These are phyloP conservation scores for Colletes gigas DNA, from an alignment of 1,140 invertebrate species.

Conservation along the genomic window DNA sequence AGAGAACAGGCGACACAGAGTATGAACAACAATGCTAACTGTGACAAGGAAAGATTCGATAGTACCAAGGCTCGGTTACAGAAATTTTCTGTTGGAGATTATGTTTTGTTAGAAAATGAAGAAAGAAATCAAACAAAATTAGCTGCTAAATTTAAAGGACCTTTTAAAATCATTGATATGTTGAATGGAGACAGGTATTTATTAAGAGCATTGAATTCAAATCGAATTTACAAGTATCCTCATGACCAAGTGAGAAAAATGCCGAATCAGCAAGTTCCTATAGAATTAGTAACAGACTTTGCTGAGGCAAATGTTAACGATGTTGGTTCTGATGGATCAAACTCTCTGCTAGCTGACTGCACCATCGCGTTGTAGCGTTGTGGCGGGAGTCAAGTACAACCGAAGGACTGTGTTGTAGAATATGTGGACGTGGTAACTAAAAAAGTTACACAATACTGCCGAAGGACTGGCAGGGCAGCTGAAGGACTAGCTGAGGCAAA, in stretches of 20 bases:
- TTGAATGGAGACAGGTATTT: constrained; percentile 36
- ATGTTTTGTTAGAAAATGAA: constrained; percentile 53
- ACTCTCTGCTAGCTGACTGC: too few species aligned
- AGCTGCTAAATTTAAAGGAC: constrained; percentile 39
- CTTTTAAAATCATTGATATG: constrained; percentile 30
- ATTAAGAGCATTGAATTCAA: constrained; percentile 30
- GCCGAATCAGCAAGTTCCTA: background rate
- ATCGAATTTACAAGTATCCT: constrained; percentile 40
- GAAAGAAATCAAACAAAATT: constrained; percentile 50
- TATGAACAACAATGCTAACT: background rate
- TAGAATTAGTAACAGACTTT: too few species aligned
- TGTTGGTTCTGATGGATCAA: too few species aligned
- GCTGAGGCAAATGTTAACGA: too few species aligned
- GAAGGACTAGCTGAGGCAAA: too few species aligned
- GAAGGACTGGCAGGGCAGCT: too few species aligned
- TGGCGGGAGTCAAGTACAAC: too few species aligned
- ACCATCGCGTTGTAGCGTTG: too few species aligned
- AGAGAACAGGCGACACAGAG: background rate
- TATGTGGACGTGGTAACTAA: too few species aligned
- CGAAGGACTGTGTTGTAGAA: too few species aligned
- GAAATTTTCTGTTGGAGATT: constrained; percentile 37
- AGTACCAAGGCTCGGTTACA: constrained; percentile 39
- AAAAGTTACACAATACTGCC: too few species aligned
- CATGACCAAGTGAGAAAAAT: background rate
- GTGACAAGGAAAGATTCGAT: constrained; percentile 3